Base-by-base conservation (phyloP, 1,140 invertebrate genomes). In the Scylla paramamosain region DNA sequence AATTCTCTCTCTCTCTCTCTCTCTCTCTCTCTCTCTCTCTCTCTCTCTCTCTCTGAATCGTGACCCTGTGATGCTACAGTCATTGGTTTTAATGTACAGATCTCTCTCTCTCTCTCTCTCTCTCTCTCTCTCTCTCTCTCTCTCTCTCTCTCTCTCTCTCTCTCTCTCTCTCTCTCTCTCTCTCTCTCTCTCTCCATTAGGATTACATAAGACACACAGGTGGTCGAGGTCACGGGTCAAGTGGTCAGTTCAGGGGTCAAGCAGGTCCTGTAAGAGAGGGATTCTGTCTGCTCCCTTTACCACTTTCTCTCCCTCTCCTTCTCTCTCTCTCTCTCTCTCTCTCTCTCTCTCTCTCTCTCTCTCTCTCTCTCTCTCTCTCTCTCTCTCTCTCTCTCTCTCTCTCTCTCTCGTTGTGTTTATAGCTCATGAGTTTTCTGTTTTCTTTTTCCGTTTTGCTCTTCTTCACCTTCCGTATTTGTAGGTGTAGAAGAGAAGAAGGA, bases 341-440 rank as follows among this genome's bases (percentile, higher is more conserved):
- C 91, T 92, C 91, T 89, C 87, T 89, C 87, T 89, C 87, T 89
- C 87, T 89, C 87, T 89, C 87, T 89, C 87, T 89, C 87, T 52
- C 89, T 46, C 45, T 48, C 46, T 48, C 89, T 52, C 91, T 92
- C 46, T 77, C 46, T 92, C 91, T 59, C 91, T 92, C 91, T 92
- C 91, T 89, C 87, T 89, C 87, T 89, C 87, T 89, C 87, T 89
- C 87, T 89, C 87, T 89, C 87, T 89, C 87, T 52, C 89, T 46
- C 45, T 48, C 46, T 48, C 89, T 52, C 91, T 92, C 46, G 29
- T 86, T 39, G 12, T 29, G n/a, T 46, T 31, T n/a, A 89, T 29
- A 7, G n/a, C 8, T 8, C 52, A 59, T 59, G n/a, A 59, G 52
- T 20, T 8, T 59, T 59, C 10, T 20, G n/a, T n/a, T n/a, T n/a